Evolutionary conservation across 2,888 invertebrate genomes (phyloP).

Genomic region (Ellobium chinense): DNA sequence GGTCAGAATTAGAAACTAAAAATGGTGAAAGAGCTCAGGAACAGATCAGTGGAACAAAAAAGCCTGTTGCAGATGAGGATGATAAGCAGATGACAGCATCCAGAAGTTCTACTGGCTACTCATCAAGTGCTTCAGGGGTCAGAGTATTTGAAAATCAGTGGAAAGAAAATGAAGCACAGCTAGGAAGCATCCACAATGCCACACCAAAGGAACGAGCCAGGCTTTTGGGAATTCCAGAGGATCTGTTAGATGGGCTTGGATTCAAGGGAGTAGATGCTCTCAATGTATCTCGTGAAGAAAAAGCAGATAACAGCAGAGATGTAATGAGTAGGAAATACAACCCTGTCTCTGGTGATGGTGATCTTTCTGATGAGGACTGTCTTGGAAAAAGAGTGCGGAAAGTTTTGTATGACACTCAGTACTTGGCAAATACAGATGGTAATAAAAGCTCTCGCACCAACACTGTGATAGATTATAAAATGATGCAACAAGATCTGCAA

Average conservation of each 20-base stretch:
- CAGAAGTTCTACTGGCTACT: constrained; percentile 5
- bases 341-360: neutral
- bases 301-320: neutral
- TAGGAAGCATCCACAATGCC: neutral
- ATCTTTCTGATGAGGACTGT: neutral
- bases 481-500: constrained; percentile 71
- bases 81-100: neutral
- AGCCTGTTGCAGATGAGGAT: neutral
- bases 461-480: constrained; percentile 39
- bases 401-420: constrained; percentile 27
- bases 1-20: neutral
- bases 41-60: neutral
- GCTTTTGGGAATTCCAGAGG: constrained; percentile 12
- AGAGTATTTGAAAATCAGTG: neutral
- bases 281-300: neutral
- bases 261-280: neutral
- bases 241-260: neutral
- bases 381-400: constrained; percentile 28
- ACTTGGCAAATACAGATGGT: constrained; percentile 16
- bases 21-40: neutral
- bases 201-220: constrained; percentile 18
- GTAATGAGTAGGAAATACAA: neutral
- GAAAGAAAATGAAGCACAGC: neutral
- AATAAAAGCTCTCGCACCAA: neutral
- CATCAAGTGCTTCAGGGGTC: neutral